Conservation (phyloP, 2,888 invertebrate species). For the Nebria salina region DNA sequence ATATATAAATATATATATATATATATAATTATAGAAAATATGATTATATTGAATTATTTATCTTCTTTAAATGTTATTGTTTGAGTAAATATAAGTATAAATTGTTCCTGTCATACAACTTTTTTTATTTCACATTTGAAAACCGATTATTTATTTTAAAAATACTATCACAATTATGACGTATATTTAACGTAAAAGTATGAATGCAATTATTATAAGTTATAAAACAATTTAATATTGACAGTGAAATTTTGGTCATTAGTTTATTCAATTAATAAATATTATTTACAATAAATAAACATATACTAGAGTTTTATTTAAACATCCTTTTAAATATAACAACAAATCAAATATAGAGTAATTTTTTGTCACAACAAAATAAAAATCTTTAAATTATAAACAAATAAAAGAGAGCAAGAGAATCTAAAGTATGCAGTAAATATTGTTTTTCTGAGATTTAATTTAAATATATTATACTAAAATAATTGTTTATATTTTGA, state of each 20-base stretch:
- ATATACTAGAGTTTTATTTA: background rate
- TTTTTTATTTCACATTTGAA: background rate
- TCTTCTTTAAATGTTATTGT: background rate
- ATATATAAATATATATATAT: too few relatives aligned
- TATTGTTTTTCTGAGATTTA: too few relatives aligned
- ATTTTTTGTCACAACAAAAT: too few relatives aligned
- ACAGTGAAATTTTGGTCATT: background rate
- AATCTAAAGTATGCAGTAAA: too few relatives aligned
- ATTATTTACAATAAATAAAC: background rate
- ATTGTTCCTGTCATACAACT: background rate
- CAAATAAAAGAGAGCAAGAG: too few relatives aligned
- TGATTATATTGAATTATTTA: background rate
- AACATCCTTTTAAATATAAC: background rate
- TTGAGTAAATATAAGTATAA: background rate
- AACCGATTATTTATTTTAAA: background rate
- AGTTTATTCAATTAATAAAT: constrained; percentile 1
- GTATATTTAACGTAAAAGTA: background rate
- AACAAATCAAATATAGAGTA: background rate
- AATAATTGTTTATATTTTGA: too few relatives aligned
- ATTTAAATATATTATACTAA: too few relatives aligned
- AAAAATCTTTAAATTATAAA: too few relatives aligned
- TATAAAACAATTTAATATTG: background rate
- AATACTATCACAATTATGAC: background rate
- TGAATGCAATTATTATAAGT: background rate
- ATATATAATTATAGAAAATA: background rate